phyloP scores from a whole-genome alignment of 2,113 vertebrate genomes.

The Grammatotria lemairii region DNA sequence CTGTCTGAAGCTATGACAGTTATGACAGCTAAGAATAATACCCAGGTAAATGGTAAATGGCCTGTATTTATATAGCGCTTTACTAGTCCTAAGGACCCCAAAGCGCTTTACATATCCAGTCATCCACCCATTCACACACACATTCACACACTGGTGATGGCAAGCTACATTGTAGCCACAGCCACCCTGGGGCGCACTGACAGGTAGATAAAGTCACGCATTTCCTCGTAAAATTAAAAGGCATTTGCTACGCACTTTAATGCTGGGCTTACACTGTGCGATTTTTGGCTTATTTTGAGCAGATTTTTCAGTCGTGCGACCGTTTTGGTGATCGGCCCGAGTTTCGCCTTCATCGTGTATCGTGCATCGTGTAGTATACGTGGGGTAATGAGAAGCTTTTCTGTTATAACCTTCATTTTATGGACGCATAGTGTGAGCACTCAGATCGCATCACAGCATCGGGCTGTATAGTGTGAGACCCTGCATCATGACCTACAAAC shows the following conservation, averaged over 20 bases:
- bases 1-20: neutral
- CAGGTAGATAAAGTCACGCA: accelerated
- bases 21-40: neutral
- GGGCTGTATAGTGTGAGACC: neutral
- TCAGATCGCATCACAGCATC: neutral
- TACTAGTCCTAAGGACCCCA: no score
- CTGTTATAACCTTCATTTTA: neutral
- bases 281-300: neutral
- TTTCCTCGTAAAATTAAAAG: neutral
- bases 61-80: no score
- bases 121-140: no score
- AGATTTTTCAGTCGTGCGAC: accelerated
- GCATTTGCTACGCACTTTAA: neutral
- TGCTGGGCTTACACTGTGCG: accelerated
- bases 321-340: accelerated
- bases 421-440: neutral
- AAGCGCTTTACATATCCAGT: no score
- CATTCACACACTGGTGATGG: no score
- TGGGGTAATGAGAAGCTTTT: neutral
- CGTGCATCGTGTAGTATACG: neutral
- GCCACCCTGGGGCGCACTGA: no score
- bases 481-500: neutral
- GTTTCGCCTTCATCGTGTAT: neutral
- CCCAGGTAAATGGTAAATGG: no score
- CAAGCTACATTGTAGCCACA: no score